phyloP scores from a whole-genome alignment of 2,797 vertebrate genomes.

The Rhyacichthys aspro region DNA sequence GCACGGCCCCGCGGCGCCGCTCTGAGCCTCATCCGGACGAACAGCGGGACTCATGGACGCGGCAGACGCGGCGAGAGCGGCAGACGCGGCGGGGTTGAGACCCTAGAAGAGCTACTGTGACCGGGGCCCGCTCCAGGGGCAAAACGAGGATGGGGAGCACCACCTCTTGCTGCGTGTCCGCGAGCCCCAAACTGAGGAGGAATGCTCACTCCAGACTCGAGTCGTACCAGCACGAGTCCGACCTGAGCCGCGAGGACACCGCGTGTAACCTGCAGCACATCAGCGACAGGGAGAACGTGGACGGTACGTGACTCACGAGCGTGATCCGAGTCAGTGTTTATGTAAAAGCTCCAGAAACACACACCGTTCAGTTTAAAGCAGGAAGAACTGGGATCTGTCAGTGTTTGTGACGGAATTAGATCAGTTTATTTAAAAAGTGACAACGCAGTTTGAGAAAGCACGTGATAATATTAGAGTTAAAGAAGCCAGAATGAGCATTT shows the following conservation, averaged over 20 bases:
- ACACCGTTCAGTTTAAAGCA: too few relatives aligned
- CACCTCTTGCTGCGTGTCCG: slow-evolving; percentile 90
- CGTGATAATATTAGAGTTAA: too few relatives aligned
- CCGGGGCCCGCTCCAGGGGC: not conserved
- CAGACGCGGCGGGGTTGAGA: slow-evolving; percentile 13
- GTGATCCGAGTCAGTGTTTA: too few relatives aligned
- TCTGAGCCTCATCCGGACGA: not conserved
- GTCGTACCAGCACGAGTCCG: slow-evolving; percentile 87
- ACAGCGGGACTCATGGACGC: not conserved
- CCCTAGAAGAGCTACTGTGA: not conserved
- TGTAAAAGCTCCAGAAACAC: too few relatives aligned
- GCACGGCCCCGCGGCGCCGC: not conserved
- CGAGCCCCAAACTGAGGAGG: slow-evolving; percentile 89
- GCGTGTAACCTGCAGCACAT: slow-evolving; percentile 90
- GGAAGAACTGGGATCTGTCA: too few relatives aligned
- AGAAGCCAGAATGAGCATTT: too few relatives aligned
- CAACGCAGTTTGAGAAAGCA: too few relatives aligned
- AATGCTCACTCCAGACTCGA: slow-evolving; percentile 89
- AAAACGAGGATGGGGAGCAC: slow-evolving; percentile 83
- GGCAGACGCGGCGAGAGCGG: slow-evolving; percentile 1
- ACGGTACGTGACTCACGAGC: slow-evolving; percentile 75
- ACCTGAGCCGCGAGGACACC: slow-evolving; percentile 88
- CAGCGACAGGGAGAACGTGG: slow-evolving; percentile 91
- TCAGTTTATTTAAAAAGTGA: too few relatives aligned
- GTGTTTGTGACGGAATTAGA: too few relatives aligned